Conservation (phyloP, 2,113 vertebrate species). For the Phodopus roborovskii region DNA sequence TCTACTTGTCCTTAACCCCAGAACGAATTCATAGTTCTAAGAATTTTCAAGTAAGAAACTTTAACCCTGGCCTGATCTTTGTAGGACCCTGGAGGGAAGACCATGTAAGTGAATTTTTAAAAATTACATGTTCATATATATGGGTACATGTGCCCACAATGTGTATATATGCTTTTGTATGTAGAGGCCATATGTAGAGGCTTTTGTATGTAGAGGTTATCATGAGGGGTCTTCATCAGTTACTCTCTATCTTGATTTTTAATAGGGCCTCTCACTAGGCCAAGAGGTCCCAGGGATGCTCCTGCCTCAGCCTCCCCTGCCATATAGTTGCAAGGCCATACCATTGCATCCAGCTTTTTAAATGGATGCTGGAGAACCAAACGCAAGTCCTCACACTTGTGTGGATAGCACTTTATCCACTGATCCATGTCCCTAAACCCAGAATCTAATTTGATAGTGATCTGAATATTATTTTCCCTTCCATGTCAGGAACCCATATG, state of each 20-base stretch:
- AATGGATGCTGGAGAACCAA: neutral
- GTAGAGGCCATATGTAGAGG: neutral
- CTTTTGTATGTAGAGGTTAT: neutral
- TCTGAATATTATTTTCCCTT: neutral
- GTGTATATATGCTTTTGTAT: neutral
- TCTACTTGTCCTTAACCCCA: neutral
- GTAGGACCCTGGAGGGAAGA: neutral
- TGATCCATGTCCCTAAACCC: neutral
- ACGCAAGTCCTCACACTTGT: neutral
- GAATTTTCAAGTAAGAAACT: neutral
- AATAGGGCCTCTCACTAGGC: neutral
- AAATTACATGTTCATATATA: neutral
- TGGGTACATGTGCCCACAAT: neutral
- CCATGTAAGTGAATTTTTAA: neutral
- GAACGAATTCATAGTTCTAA: neutral
- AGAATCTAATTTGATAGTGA: neutral
- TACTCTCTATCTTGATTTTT: too few relatives aligned
- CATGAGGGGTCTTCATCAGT: neutral
- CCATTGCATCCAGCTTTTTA: neutral
- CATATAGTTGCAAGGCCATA: too few relatives aligned
- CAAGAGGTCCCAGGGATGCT: neutral
- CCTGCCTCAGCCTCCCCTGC: neutral
- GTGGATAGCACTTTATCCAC: neutral
- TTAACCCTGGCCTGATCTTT: neutral
- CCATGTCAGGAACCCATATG: rapidly evolving